Evolutionary conservation across 30 jellyfish, hydroid and myxozoan genomes (phyloP), one percentile per base, ranked within the genome.

Genomic region (Turritopsis rubra): DNA sequence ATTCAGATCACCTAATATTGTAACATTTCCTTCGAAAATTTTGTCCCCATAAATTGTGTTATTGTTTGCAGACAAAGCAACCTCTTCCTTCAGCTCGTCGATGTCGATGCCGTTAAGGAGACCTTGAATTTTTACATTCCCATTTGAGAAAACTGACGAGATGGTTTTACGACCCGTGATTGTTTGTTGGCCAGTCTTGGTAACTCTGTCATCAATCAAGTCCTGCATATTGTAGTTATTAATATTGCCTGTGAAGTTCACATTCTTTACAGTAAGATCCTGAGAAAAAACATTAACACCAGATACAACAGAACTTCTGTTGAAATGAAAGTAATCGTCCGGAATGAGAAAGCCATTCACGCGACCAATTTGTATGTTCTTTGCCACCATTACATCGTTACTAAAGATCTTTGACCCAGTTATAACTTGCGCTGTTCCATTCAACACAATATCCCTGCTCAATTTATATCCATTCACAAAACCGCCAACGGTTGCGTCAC

Each of bases 121-220:
- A 66, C 73, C 80, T n/a, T 66, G 25, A 8, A 80, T 85, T 30
- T 21, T 52, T 16, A 89, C 28, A 27, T 81, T 68, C 0, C 29
- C 54, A 26, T 80, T 52, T 0, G 81, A 53, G 28, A 65, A 25
- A 52, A 80, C 53, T 25, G 53, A 17, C 7, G 81, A 31, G 82
- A 90, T 85, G 20, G 66, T 29, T 75, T 90, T 82, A 18, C 21
- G 19, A 1, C 93, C 97, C 25, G 81, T 28, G 30, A 90, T 86
- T 28, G 54, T 74, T 23, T 90, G 92, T 19, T 66, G 41, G 18
- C 80, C 76, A 21, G 54, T 60, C 23, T 83, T 90, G 16, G 73
- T 5, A 28, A 90, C 88, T 31, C 28, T 30, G 73, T 90, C 92
- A 18, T 65, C 52, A 21, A 30, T 21, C 53, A 90, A 30, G 27